phyloP scores from a whole-genome alignment of 2,797 vertebrate species.

The Spheniscus humboldti region DNA sequence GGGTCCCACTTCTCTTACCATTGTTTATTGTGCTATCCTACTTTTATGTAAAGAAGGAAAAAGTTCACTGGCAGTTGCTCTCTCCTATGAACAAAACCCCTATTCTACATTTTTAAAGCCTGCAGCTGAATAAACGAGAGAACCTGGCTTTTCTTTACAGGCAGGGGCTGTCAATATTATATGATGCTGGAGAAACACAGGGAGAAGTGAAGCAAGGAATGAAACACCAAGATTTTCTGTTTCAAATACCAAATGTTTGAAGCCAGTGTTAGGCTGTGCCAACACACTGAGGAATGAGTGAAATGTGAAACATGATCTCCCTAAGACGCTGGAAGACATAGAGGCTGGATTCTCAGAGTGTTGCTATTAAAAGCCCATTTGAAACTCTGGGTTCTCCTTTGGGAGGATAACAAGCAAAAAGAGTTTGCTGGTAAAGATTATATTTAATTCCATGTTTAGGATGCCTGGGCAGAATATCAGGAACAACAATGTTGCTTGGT shows the following conservation, averaged over 20 bases:
- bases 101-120: conserved; percentile 66
- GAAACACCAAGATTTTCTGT: conserved; percentile 70
- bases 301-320: conserved; percentile 55
- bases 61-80: conserved; percentile 58
- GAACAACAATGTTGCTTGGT: neutral
- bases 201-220: conserved; percentile 68
- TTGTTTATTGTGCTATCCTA: conserved; percentile 63
- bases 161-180: conserved; percentile 63
- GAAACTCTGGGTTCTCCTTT: neutral
- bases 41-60: conserved; percentile 61
- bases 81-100: conserved; percentile 57
- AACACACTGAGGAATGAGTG: conserved; percentile 65
- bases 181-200: conserved; percentile 67
- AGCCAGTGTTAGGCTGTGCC: conserved; percentile 61
- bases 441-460: conserved; percentile 42
- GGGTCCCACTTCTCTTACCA: conserved; percentile 37
- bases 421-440: conserved; percentile 42
- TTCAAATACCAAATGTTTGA: conserved; percentile 69
- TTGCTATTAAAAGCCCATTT: conserved; percentile 57
- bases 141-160: conserved; percentile 65
- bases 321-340: conserved; percentile 43
- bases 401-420: neutral
- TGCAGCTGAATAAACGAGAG: conserved; percentile 66
- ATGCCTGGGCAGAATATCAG: conserved; percentile 9
- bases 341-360: conserved; percentile 38